Evolutionary conservation across 2,888 invertebrate genomes (phyloP), one percentile per base, ranked within the genome.

Genomic region (Pammene fasciana): DNA sequence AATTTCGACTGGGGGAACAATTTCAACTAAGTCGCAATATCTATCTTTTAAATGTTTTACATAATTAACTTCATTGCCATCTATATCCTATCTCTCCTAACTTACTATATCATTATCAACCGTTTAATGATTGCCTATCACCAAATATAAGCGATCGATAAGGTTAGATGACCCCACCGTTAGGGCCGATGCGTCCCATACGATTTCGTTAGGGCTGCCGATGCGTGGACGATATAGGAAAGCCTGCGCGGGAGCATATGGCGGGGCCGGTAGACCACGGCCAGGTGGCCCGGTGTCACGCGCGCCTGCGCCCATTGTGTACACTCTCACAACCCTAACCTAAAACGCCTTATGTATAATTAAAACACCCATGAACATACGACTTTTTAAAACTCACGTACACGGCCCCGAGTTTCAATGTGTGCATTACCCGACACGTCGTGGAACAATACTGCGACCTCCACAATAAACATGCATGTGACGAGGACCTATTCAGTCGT

Each of bases 261-360:
- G 90, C 85, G 79, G 79, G 85, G 87, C 89, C 91, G 86, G 91
- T 91, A 90, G 81, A 82, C 82, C 85, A 81, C 86, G 81, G 82
- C 92, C 92, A 92, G 92, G 90, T 92, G 92, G 80, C 81, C 80
- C 41, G 55, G 64, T 92, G 92, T 92, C 90, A 92, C 90, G 92
- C 90, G 89, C 90, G 86, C 89, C 80, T 89, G 91, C 90, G 88
- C 92, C 89, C 85, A 90, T 92, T 92, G 90, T 91, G 76, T 79
- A 54, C 72, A 36, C 61, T 10, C 34, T n/a, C 34, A 34, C 54
- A n/a, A 9, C 46, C 46, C 14, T 46, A 46, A 46, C 46, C 54
- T 54, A 54, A 54, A 54, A 54, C 2, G 34, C 54, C 34, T 8
- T 54, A 54, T 54, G 54, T 54, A 13, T 43, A 54, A 54, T 54